Evolutionary conservation across 1,140 invertebrate species (phyloP).

Genomic region (Cyphomyrmex costatus): DNA sequence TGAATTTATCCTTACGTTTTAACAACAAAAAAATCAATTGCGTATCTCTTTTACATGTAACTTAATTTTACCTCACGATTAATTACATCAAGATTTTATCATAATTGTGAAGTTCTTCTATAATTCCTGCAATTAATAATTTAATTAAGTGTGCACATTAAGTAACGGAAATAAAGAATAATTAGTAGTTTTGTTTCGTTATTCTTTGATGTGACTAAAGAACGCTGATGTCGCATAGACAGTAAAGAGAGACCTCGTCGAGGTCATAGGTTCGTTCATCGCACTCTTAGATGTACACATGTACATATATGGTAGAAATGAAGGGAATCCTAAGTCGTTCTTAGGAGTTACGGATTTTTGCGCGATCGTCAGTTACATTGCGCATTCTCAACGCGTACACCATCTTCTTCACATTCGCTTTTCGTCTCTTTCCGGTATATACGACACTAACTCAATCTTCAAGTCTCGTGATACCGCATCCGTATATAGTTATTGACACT

Average conservation of each 20-base stretch:
- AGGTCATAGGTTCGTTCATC: slow-evolving; percentile 38
- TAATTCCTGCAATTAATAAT: background rate
- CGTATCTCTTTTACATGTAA: background rate
- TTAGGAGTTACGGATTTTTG: slow-evolving; percentile 72
- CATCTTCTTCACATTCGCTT: slow-evolving; percentile 37
- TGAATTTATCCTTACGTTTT: background rate
- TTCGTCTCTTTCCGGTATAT: slow-evolving; percentile 42
- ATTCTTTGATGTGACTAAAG: background rate
- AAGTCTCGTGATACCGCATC: slow-evolving; percentile 23
- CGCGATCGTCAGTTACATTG: slow-evolving; percentile 46
- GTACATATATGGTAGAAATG: slow-evolving; percentile 67
- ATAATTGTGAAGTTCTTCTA: background rate
- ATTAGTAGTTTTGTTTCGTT: background rate
- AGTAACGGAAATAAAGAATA: background rate
- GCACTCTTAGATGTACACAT: slow-evolving; percentile 1
- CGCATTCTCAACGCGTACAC: slow-evolving; percentile 62
- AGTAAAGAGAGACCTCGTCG: background rate
- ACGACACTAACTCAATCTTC: slow-evolving; percentile 29
- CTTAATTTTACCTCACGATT: background rate
- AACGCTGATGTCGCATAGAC: background rate
- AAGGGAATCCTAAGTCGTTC: slow-evolving; percentile 60
- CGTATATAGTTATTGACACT: slow-evolving; percentile 71
- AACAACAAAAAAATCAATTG: background rate
- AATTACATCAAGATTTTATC: background rate
- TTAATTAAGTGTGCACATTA: background rate